Conservation (phyloP, 2,888 invertebrate genomes). For the Strigamia transsilvanica region DNA sequence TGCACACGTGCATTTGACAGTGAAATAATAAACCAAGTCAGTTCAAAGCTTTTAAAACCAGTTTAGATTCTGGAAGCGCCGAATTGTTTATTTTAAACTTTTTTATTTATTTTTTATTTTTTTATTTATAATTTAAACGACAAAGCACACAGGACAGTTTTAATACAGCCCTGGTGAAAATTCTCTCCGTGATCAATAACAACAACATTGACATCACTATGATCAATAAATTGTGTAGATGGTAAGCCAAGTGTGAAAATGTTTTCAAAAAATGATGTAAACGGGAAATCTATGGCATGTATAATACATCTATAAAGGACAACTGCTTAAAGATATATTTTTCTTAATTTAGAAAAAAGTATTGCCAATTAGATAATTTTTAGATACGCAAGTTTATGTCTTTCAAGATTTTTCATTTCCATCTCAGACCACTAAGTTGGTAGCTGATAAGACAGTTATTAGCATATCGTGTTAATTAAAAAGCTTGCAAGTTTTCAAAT, state of each 20-base stretch:
- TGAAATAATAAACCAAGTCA: no score
- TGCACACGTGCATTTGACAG: no score
- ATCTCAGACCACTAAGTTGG: constrained; percentile 20
- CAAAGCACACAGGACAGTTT: not conserved
- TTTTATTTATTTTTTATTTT: not conserved
- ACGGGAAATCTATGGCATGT: not conserved
- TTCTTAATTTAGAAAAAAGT: no score
- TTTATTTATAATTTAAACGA: not conserved
- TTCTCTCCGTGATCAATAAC: not conserved
- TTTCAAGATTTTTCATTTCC: constrained; percentile 1
- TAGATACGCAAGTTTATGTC: constrained; percentile 5
- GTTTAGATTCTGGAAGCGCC: no score
- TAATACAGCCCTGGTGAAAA: not conserved
- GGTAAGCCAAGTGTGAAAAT: not conserved
- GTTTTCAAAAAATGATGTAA: not conserved
- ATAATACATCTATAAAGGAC: no score
- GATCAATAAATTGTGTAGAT: constrained; percentile 26
- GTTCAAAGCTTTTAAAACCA: no score
- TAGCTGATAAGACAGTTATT: constrained; percentile 26
- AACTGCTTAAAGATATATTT: no score
- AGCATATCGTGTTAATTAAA: constrained; percentile 30
- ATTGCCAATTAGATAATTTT: not conserved
- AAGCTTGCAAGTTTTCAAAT: constrained; percentile 30
- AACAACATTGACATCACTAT: not conserved
- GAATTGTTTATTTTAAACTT: no score